Evolutionary conservation across 2,888 invertebrate species (phyloP).

Genomic region (Drosophila algonquin): DNA sequence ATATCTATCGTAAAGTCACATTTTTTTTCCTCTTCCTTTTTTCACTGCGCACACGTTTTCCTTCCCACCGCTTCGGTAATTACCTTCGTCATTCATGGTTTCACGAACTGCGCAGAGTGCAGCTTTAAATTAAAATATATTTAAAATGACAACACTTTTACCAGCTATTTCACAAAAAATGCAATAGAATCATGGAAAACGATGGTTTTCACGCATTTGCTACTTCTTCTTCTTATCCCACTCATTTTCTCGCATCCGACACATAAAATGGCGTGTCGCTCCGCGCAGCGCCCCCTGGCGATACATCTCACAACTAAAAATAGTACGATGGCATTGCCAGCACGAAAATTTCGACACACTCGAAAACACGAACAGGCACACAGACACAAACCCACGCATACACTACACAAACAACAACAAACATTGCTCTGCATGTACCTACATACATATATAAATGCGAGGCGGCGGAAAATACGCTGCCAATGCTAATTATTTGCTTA

Average conservation of each 20-base stretch:
- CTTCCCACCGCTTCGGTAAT: background rate
- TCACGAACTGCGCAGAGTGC: background rate
- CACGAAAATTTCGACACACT: conserved; percentile 45
- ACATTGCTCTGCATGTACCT: conserved; percentile 17
- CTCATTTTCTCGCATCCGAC: conserved; percentile 30
- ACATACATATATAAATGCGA: background rate
- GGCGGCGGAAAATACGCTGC: background rate
- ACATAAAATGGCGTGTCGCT: conserved; percentile 66
- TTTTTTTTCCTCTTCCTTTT: background rate
- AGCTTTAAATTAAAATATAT: background rate
- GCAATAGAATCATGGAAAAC: conserved; percentile 18
- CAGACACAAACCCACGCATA: no score
- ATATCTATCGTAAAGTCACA: background rate
- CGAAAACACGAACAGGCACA: background rate
- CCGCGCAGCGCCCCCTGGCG: conserved; percentile 48
- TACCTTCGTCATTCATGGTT: background rate
- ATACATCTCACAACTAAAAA: background rate
- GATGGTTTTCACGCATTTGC: conserved; percentile 38
- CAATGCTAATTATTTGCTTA: background rate
- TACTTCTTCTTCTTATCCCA: conserved; percentile 19
- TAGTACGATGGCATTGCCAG: conserved; percentile 49
- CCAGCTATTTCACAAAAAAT: background rate
- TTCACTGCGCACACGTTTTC: background rate
- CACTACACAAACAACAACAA: conserved; percentile 2
- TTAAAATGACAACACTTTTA: background rate